Percentiles rank a stretch among this genome's conserved stretches.
Evolutionary conservation across 2,113 vertebrate genomes (phyloP).

Genomic region (Raja brachyura): DNA sequence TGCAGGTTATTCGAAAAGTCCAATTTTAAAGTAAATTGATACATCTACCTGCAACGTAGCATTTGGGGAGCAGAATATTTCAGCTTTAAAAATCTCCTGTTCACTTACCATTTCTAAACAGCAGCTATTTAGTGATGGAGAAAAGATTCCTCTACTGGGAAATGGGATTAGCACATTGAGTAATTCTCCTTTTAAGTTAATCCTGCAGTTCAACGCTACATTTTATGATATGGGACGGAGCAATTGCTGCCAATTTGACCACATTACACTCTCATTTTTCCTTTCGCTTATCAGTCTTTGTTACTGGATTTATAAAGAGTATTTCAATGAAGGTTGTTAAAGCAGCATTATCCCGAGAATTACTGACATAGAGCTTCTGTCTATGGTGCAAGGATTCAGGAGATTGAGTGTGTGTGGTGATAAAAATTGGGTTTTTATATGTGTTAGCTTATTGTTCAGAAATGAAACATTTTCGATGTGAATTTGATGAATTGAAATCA

Average conservation of each 20-base stretch:
- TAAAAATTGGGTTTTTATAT: conserved; percentile 22
- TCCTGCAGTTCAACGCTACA: conserved; percentile 11
- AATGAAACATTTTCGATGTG: conserved; percentile 29
- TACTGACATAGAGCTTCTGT: background rate
- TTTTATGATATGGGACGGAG: conserved; percentile 17
- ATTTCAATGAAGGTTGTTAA: conserved; percentile 2
- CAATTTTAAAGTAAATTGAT: conserved; percentile 15
- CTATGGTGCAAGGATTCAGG: background rate
- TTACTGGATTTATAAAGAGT: conserved; percentile 8
- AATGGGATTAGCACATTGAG: conserved; percentile 17
- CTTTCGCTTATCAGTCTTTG: conserved; percentile 24
- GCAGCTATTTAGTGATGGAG: conserved; percentile 24
- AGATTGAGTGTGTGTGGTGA: background rate
- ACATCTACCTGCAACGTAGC: background rate
- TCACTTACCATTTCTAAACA: background rate
- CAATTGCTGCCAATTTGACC: conserved; percentile 27
- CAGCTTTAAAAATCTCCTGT: background rate
- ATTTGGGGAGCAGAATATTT: background rate
- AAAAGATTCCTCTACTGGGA: conserved; percentile 26
- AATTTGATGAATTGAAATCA: conserved; percentile 39
- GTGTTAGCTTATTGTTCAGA: conserved; percentile 22
- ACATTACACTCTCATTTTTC: background rate
- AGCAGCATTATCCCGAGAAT: background rate
- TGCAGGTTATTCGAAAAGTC: background rate
- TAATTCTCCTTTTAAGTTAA: conserved; percentile 17